Evolutionary conservation across 2,888 invertebrate species (phyloP).

Genomic region (Germaria angustata): DNA sequence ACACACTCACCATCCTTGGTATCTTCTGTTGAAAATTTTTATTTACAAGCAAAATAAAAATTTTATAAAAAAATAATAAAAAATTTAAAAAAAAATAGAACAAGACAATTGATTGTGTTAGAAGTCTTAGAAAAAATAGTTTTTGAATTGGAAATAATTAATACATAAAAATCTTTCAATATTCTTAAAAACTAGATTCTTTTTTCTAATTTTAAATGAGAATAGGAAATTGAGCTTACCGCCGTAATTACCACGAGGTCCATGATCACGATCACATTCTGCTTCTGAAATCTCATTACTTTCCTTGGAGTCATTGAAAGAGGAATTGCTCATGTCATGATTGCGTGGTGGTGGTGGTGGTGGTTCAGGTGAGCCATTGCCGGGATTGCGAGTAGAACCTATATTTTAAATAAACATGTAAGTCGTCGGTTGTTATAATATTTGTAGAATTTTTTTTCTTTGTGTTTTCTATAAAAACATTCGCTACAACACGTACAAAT

Average conservation of each 20-base stretch:
- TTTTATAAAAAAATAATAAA: slow-evolving; percentile 31
- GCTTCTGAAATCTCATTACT: slow-evolving; percentile 97
- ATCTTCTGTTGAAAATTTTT: slow-evolving; percentile 74
- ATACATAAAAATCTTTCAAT: not conserved
- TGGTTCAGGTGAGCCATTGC: slow-evolving; percentile 84
- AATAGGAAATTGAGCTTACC: slow-evolving; percentile 82
- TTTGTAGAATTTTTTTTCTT: too few relatives aligned
- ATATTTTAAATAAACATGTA: not conserved
- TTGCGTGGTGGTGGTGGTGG: slow-evolving; percentile 90
- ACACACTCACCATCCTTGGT: slow-evolving; percentile 79
- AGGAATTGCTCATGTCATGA: slow-evolving; percentile 89
- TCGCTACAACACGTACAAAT: too few relatives aligned
- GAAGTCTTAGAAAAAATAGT: not conserved
- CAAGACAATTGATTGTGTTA: slow-evolving; percentile 29
- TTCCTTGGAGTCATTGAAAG: slow-evolving; percentile 95
- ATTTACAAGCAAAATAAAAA: slow-evolving; percentile 26
- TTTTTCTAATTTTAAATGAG: not conserved
- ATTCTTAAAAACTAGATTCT: not conserved
- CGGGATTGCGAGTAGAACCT: slow-evolving; percentile 80
- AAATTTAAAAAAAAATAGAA: slow-evolving; percentile 45
- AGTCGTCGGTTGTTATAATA: too few relatives aligned
- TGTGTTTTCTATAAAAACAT: too few relatives aligned
- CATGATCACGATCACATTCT: slow-evolving; percentile 92
- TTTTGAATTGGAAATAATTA: not conserved
- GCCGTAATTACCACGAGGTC: slow-evolving; percentile 89